Evolutionary conservation across 2,888 invertebrate species (phyloP), one percentile per base, ranked within the genome.

Genomic region (Ochropacha duplaris): DNA sequence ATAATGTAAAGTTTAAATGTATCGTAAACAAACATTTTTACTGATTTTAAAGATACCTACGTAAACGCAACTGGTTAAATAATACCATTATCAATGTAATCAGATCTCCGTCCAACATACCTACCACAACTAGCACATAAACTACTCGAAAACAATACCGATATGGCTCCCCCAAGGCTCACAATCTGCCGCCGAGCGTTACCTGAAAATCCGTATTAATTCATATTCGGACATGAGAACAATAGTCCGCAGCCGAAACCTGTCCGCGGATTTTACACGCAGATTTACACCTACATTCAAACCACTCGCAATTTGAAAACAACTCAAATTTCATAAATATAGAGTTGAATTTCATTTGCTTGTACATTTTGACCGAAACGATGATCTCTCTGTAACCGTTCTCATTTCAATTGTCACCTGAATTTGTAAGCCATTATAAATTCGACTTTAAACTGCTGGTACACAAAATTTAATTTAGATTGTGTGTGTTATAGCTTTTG

Each of bases 391-490:
- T 67, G 79, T 76, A 81, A 77, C 78, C 78, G 84, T 86, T 84
- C 79, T 78, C 74, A 87, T 85, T 86, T 80, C 74, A 79, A 81
- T 83, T 85, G 86, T 86, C 88, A 89, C 90, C 90, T 89, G 88
- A 77, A 75, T 73, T 65, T 62, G 51, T 54, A 55, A 55, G 61
- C 58, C 72, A 70, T 72, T 71, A 71, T 57, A 74, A 72, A 78
- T 75, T 73, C 58, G 60, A 73, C 75, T 82, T 74, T 81, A 74
- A n/a, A 71, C 51, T 24, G 12, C 22, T 36, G 49, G 44, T 22
- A 0, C 22, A 60, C 71, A 76, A 50, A 64, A 64, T 63, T 55
- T 54, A 65, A 68, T 70, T 69, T 71, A 49, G 50, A 57, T 54
- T 60, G 59, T 28, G 57, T 55, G 51, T 5, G 54, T 57, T 60